These are phyloP conservation scores for Idaea dimidiata DNA, from an alignment of 2,888 invertebrate genomes.

Conservation along the genomic window DNA sequence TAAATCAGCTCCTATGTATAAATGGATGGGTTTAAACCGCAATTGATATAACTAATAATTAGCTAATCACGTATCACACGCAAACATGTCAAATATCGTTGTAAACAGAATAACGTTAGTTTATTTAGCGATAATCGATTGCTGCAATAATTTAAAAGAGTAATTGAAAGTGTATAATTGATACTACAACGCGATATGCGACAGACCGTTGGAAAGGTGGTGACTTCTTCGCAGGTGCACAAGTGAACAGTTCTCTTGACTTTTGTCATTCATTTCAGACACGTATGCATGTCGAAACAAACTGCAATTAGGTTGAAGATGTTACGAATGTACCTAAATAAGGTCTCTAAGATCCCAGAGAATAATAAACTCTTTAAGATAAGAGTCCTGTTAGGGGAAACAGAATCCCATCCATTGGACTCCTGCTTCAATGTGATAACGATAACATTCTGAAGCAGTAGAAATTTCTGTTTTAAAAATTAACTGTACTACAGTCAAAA, in stretches of 20 bases:
- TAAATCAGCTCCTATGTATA: no score
- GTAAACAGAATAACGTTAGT: neutral
- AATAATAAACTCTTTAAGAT: no score
- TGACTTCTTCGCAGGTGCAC: constrained; percentile 38
- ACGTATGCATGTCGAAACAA: neutral
- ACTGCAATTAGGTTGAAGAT: neutral
- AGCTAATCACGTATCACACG: constrained; percentile 20
- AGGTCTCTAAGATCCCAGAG: neutral
- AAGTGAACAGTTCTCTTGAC: constrained; percentile 49
- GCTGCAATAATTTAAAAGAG: constrained; percentile 5
- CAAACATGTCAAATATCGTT: constrained; percentile 10
- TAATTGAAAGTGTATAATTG: constrained; percentile 42
- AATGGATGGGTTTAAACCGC: neutral
- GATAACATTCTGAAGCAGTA: no score
- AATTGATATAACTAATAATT: neutral
- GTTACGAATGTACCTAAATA: neutral
- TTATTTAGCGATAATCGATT: neutral
- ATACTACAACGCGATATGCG: constrained; percentile 35
- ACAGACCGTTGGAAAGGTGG: constrained; percentile 26
- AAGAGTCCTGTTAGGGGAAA: no score
- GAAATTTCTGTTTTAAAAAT: no score
- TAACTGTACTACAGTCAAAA: no score
- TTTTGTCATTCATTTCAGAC: constrained; percentile 8
- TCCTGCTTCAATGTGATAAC: no score
- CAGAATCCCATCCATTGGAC: no score